Evolutionary conservation across 2,888 invertebrate species (phyloP).

Genomic region (Physocephala rufipes): DNA sequence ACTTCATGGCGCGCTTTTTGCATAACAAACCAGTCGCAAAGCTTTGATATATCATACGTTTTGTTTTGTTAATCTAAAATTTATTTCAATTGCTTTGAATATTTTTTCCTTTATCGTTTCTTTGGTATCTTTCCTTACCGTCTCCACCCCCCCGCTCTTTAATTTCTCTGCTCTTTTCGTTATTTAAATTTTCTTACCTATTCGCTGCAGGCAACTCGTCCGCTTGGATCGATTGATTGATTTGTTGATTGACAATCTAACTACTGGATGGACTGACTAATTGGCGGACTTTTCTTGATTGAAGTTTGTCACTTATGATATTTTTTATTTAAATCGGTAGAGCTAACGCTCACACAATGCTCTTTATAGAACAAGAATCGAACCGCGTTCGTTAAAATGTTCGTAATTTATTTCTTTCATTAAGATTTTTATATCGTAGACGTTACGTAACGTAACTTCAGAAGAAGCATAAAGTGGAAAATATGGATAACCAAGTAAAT

Average conservation of each 20-base stretch:
- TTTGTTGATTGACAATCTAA: slow-evolving; percentile 1
- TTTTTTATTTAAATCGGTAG: background rate
- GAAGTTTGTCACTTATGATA: background rate
- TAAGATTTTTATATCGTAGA: slow-evolving; percentile 8
- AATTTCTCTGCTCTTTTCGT: background rate
- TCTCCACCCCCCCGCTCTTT: background rate
- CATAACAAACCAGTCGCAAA: slow-evolving; percentile 45
- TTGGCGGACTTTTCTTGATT: slow-evolving; percentile 11
- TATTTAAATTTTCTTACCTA: background rate
- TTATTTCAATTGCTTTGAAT: background rate
- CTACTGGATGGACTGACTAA: background rate
- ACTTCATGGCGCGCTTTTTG: slow-evolving; percentile 47
- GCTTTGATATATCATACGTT: slow-evolving; percentile 42
- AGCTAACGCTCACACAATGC: background rate
- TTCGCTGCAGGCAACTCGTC: background rate
- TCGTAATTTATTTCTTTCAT: slow-evolving; percentile 16
- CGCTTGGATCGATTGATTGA: slow-evolving; percentile 17
- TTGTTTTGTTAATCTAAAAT: background rate
- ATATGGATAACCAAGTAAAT: background rate
- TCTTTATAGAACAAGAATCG: background rate
- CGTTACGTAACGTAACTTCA: background rate
- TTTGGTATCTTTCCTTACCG: background rate
- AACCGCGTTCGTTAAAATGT: background rate
- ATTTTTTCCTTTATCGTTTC: slow-evolving; percentile 4
- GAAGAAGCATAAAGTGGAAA: background rate